Percentiles rank a stretch among this genome's conserved stretches.
These are phyloP conservation scores for Nemotelus pantherinus DNA, from an alignment of 2,888 invertebrate genomes.

Conservation along the genomic window DNA sequence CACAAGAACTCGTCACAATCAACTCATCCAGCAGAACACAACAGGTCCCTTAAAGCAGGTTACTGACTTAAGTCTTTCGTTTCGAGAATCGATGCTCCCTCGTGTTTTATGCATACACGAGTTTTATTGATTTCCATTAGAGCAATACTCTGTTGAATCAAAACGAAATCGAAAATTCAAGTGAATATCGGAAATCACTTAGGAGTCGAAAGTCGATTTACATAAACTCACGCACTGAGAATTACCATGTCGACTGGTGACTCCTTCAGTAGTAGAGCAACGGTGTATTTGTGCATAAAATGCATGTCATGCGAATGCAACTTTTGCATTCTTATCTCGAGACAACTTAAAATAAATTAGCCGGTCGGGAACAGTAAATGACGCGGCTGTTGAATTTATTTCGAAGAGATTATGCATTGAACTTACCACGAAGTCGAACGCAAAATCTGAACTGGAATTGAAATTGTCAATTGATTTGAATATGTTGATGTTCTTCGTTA, in stretches of 20 bases:
- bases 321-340: too few species aligned
- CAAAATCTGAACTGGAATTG: constrained; percentile 3
- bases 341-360: too few species aligned
- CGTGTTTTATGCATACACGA: neutral
- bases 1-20: too few species aligned
- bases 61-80: constrained; percentile 43
- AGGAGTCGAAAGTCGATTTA: constrained; percentile 24
- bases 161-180: constrained; percentile 16
- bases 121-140: neutral
- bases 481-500: too few species aligned
- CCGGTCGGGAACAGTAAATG: too few species aligned
- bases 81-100: neutral
- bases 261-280: too few species aligned
- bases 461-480: neutral
- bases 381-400: neutral
- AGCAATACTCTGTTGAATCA: neutral
- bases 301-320: too few species aligned
- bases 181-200: neutral
- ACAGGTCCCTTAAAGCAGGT: constrained; percentile 25
- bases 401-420: too few species aligned
- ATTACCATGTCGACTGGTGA: too few species aligned
- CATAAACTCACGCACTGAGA: constrained; percentile 2
- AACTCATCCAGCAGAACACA: neutral
- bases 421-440: too few species aligned
- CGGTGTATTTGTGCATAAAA: too few species aligned